Evolutionary conservation across 2,888 invertebrate genomes (phyloP), one percentile per base, ranked within the genome.

Genomic region (Neoascia interrupta): DNA sequence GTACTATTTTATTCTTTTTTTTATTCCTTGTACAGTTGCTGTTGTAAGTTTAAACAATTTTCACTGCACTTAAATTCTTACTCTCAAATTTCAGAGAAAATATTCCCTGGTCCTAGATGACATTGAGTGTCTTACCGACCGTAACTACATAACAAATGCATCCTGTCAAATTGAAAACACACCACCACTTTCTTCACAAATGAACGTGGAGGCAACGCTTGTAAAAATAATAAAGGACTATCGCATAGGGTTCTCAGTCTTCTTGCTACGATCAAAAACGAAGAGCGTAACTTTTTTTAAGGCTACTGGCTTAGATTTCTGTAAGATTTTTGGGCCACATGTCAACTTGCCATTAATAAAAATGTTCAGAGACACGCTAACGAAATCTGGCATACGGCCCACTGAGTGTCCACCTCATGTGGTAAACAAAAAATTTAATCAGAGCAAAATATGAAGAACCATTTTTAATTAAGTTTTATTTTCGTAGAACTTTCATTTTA

Each of bases 401-500:
- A 1, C 11, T 1, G 13, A 36, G 8, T 70, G 70, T n/a, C 70
- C 61, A 1, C 2, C 45, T 28, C 21, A 26, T 11, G 18, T 28
- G 5, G 60, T 70, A 5, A 28, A 45, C 45, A 4, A n/a, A 19
- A 11, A 18, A 15, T 21, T 10, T 8, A 16, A 5, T 5, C n/a
- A n/a, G n/a, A n/a, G n/a, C n/a, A n/a, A n/a, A n/a, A n/a, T n/a
- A n/a, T n/a, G n/a, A n/a, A n/a, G n/a, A n/a, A n/a, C n/a, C 1
- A 15, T 28, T 16, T 15, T 19, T 13, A 8, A 21, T 13, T 11
- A 3, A 16, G 8, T 45, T 6, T 15, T 23, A 16, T 26, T 31
- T n/a, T 49, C 51, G 8, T 41, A 58, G 68, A 28, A 23, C 8
- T 69, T 26, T 56, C 11, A 26, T 19, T 69, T 3, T 13, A 23